Conservation (phyloP, 2,113 vertebrate genomes). For the Actinemys pallida region DNA sequence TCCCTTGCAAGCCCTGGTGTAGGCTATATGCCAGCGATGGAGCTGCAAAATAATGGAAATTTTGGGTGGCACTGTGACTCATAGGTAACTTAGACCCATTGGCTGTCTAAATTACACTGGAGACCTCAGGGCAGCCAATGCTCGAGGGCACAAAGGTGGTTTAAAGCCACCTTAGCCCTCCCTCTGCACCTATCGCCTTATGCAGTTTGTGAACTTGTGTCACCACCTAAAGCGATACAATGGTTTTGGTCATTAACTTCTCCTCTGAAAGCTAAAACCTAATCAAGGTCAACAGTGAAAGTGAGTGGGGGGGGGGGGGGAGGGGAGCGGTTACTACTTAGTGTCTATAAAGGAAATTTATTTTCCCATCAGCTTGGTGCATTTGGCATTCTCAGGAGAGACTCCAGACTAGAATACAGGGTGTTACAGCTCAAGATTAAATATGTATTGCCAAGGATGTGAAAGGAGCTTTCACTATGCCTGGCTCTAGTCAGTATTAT, state of each 20-base stretch:
- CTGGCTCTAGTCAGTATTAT: neutral
- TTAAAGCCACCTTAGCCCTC: neutral
- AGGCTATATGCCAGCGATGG: neutral
- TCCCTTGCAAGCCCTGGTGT: neutral
- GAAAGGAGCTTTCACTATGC: neutral
- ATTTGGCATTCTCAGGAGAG: neutral
- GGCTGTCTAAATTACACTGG: neutral
- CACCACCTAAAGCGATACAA: neutral
- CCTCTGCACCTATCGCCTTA: neutral
- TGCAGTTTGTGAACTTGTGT: neutral
- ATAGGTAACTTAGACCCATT: neutral
- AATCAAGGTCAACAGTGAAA: neutral
- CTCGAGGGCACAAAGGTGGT: neutral
- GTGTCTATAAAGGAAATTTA: neutral
- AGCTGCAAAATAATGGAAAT: neutral
- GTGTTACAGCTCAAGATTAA: neutral
- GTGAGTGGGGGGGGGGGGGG: neutral
- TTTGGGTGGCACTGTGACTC: neutral
- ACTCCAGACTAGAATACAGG: neutral
- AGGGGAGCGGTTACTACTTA: neutral
- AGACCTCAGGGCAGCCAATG: fast-evolving
- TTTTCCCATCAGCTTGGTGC: neutral
- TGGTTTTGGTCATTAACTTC: neutral
- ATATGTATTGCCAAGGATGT: neutral
- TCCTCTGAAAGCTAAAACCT: neutral